Evolutionary conservation across 2,888 invertebrate species (phyloP).

Genomic region (Dicycla oo): DNA sequence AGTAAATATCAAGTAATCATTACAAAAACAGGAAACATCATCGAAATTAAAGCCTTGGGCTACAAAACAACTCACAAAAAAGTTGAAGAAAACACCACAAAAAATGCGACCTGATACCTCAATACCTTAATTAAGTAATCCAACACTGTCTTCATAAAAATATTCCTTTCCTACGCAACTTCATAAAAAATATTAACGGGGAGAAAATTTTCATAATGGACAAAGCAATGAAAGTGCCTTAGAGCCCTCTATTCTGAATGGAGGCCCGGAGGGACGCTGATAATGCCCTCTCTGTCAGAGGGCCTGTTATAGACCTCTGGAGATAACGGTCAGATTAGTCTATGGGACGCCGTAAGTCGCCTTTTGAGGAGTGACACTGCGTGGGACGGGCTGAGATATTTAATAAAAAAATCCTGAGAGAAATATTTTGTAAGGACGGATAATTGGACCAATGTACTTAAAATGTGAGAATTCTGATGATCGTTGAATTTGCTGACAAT

Average conservation of each 20-base stretch:
- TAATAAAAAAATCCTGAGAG: slow-evolving; percentile 25
- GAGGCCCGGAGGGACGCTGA: slow-evolving; percentile 75
- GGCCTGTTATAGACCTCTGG: slow-evolving; percentile 67
- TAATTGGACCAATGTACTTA: slow-evolving; percentile 20
- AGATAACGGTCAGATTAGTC: slow-evolving; percentile 73
- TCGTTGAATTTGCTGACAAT: not conserved
- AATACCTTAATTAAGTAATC: slow-evolving; percentile 66
- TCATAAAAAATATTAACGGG: slow-evolving; percentile 65
- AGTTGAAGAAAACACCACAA: slow-evolving; percentile 12
- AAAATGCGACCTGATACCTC: slow-evolving; percentile 44
- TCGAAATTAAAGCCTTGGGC: not conserved
- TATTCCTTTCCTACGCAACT: slow-evolving; percentile 46
- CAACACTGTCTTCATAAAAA: slow-evolving; percentile 61
- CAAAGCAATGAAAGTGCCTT: slow-evolving; percentile 64
- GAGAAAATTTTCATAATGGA: slow-evolving; percentile 74
- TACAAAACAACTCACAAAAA: slow-evolving; percentile 27
- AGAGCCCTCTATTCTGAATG: slow-evolving; percentile 64
- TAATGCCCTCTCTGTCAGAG: slow-evolving; percentile 78
- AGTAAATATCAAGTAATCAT: not conserved
- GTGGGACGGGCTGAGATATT: slow-evolving; percentile 45
- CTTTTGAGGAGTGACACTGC: slow-evolving; percentile 56
- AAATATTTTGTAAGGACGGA: slow-evolving; percentile 20
- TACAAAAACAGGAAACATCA: slow-evolving; percentile 2
- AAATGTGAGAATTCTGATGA: not conserved
- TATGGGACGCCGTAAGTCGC: slow-evolving; percentile 59